A percentile compares a stretch with the other conserved stretches of the same genome.
Evolutionary conservation across 2,888 invertebrate species (phyloP).

Genomic region (Spilosoma lubricipeda): DNA sequence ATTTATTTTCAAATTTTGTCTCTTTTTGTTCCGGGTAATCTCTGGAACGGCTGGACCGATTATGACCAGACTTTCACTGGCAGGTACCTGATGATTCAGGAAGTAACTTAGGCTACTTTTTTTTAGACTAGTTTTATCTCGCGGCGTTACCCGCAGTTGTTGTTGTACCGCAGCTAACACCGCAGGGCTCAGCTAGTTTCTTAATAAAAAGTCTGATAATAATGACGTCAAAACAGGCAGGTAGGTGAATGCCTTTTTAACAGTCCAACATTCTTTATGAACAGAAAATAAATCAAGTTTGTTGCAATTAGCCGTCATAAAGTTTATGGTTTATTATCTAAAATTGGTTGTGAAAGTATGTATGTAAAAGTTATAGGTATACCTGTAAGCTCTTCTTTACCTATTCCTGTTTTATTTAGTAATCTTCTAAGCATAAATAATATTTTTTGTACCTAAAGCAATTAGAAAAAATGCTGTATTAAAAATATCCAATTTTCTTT

Average conservation of each 20-base stretch:
- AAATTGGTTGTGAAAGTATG: conserved; percentile 1
- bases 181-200: no score
- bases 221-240: conserved; percentile 12
- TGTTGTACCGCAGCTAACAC: no score
- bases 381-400: neutral
- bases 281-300: conserved; percentile 31
- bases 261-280: conserved; percentile 18
- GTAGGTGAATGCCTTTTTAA: conserved; percentile 31
- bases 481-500: neutral
- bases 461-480: conserved; percentile 1
- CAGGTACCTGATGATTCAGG: no score
- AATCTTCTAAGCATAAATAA: neutral
- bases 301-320: conserved; percentile 50
- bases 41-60: no score
- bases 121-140: no score
- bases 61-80: no score
- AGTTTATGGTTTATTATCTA: conserved; percentile 36
- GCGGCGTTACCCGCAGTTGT: no score
- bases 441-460: neutral
- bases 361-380: neutral
- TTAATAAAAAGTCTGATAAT: neutral
- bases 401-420: neutral
- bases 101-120: no score
- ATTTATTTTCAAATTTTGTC: no score
- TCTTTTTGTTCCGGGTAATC: no score